A percentile compares a stretch with the other conserved stretches of the same genome.
These are phyloP conservation scores for Drosophila pseudotakahashii DNA, from an alignment of 2,888 invertebrate species.

Conservation along the genomic window DNA sequence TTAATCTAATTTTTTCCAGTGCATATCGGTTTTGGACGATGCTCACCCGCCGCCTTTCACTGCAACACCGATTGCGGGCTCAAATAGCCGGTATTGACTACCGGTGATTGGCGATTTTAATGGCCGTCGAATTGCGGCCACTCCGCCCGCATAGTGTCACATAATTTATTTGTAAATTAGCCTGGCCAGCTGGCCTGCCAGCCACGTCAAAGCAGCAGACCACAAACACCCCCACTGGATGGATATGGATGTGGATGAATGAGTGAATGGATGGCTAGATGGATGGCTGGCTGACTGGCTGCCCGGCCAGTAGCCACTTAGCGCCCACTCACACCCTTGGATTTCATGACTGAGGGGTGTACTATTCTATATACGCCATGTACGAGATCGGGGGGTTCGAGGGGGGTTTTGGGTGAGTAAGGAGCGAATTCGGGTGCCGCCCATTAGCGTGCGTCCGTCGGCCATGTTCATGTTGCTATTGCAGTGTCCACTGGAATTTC, in stretches of 20 bases:
- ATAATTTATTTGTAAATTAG: conserved; percentile 72
- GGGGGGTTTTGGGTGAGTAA: conserved; percentile 18
- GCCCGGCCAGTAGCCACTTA: conserved; percentile 56
- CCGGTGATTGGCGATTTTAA: conserved; percentile 50
- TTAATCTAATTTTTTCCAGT: background rate
- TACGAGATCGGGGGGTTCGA: background rate
- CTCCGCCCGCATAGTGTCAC: conserved; percentile 31
- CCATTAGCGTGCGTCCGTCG: conserved; percentile 70
- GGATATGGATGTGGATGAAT: conserved; percentile 13
- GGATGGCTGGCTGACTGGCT: conserved; percentile 26
- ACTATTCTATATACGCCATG: background rate
- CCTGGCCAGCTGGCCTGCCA: conserved; percentile 41
- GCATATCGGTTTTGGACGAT: conserved; percentile 26
- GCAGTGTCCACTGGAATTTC: conserved; percentile 44
- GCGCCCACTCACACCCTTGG: conserved; percentile 59
- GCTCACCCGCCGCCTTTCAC: conserved; percentile 74
- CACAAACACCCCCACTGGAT: conserved; percentile 37
- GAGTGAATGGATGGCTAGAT: conserved; percentile 16
- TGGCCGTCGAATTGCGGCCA: conserved; percentile 54
- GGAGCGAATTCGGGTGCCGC: conserved; percentile 38
- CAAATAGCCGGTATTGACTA: conserved; percentile 47
- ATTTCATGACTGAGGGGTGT: conserved; percentile 2
- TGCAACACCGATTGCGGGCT: conserved; percentile 35
- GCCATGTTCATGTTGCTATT: conserved; percentile 60
- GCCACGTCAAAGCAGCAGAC: conserved; percentile 43